Base-by-base conservation (phyloP, 2,113 vertebrate species). In the Hippolais icterina region DNA sequence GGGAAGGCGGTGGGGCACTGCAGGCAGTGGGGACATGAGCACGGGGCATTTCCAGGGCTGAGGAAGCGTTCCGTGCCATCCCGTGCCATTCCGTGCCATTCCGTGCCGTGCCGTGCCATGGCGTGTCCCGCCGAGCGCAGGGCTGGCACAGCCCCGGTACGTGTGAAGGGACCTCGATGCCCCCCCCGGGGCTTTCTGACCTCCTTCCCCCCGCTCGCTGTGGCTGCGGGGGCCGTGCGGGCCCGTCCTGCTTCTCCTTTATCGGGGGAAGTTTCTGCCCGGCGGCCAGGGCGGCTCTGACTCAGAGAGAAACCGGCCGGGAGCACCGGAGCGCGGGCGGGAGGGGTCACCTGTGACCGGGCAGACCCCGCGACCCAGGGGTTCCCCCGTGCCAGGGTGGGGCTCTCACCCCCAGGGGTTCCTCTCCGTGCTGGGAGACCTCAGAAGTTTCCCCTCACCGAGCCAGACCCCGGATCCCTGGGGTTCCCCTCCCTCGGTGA, bases 91-190 rank as follows among this genome's bases (percentile, higher is more conserved):
- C 47, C 2, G 0, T 56, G 53, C 57, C 22, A 0, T 42, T 46
- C 44, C 0, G 1, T 25, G 23, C 61, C 4, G 3, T n/a, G 4
- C 57, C 5, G 2, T 29, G 12, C 27, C 3, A 6, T 10, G 52
- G 3, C 1, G 2, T 4, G 37, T n/a, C 44, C 23, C 12, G 2
- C 59, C 6, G 0, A 31, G 47, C 27, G 2, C 27, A 4, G 57
- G 24, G 41, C 33, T 18, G 47, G 24, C 3, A 15, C 15, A 2
- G 35, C 56, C 37, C 47, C 0, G 0, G 2, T 16, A 7, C 35
- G 4, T 0, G 37, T 0, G 4, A 53, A 49, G 44, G 28, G n/a
- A 49, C 14, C 53, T 24, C 6, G 3, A 6, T 28, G 25, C 18
- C 39, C 13, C 63, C 63, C 50, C 24, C 4, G 7, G 70, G 83